Base-by-base conservation (phyloP, 2,888 invertebrate genomes). In the Elysia crispata region DNA sequence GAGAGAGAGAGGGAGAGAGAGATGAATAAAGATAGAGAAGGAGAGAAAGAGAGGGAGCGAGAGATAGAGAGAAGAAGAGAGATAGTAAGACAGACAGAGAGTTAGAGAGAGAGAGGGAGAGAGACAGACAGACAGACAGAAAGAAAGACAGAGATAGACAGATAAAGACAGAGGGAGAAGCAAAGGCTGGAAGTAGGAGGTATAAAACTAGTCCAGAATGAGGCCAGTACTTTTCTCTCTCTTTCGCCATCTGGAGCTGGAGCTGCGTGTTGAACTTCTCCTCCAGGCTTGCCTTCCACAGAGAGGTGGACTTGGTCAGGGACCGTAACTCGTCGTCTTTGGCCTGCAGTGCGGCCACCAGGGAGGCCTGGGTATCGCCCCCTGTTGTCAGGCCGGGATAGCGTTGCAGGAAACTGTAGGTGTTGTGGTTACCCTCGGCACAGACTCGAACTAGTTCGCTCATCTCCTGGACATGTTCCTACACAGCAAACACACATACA, bases 251-350 rank as follows among this genome's bases (percentile, higher is more conserved):
- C 77, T 87, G 86, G n/a, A 84, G 85, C 75, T 87, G 85, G 76
- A 88, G 86, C 66, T 86, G 84, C 13, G 77, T 81, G 77, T 86
- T 85, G 69, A 86, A 81, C 75, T 86, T 86, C 57, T 87, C 86
- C 23, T 86, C 85, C 1, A 83, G 83, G 49, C 86, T 82, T 18
- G 83, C 83, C 73, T 86, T 86, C 87, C 88, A 88, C 31, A 79
- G 49, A 8, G 62, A 72, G 85, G 87, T 84, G 54, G 86, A 82
- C 28, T 70, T 69, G 75, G 86, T 86, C 62, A 89, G 84, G 11
- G 85, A 86, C 28, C 75, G 72, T 25, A 89, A 79, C 82, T 89
- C 89, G 20, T 76, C 76, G 76, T 88, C 88, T 69, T 86, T 87
- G 49, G 83, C 84, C 50, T 83, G 78, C 31, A 88, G 80, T 11